Conservation (phyloP, 2,888 invertebrate genomes). For the Melitaea athalia region DNA sequence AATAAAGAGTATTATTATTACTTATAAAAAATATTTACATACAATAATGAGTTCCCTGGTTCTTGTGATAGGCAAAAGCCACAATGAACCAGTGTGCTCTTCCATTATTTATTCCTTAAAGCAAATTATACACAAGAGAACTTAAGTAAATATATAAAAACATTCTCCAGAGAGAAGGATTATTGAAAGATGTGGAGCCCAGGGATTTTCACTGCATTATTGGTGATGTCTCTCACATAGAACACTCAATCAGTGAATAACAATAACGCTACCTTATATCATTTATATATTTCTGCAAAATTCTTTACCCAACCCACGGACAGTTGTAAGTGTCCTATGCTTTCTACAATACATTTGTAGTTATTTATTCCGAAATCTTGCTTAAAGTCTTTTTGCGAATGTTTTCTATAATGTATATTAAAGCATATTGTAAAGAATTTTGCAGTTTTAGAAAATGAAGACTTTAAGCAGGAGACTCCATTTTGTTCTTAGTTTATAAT, state of each 20-base stretch:
- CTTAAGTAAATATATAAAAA: conserved; percentile 18
- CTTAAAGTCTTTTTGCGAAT: conserved; percentile 68
- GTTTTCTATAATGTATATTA: neutral
- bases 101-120: too few relatives aligned
- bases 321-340: conserved; percentile 66
- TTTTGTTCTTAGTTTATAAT: neutral
- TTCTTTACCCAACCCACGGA: conserved; percentile 70
- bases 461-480: conserved; percentile 49
- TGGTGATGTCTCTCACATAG: conserved; percentile 76
- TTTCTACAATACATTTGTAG: conserved; percentile 37
- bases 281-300: conserved; percentile 72
- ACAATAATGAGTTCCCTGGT: too few relatives aligned
- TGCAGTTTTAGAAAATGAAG: conserved; percentile 61
- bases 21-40: too few relatives aligned
- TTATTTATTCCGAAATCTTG: conserved; percentile 57
- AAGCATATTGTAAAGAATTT: conserved; percentile 70
- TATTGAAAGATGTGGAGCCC: conserved; percentile 75
- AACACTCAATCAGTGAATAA: conserved; percentile 61
- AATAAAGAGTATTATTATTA: too few relatives aligned
- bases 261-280: conserved; percentile 45
- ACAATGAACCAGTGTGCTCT: too few relatives aligned
- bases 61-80: too few relatives aligned
- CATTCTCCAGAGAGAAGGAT: conserved; percentile 71
- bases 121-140: too few relatives aligned
- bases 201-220: conserved; percentile 77